Evolutionary conservation across 2,888 invertebrate genomes (phyloP), one percentile per base, ranked within the genome.

Genomic region (Eledone cirrhosa): DNA sequence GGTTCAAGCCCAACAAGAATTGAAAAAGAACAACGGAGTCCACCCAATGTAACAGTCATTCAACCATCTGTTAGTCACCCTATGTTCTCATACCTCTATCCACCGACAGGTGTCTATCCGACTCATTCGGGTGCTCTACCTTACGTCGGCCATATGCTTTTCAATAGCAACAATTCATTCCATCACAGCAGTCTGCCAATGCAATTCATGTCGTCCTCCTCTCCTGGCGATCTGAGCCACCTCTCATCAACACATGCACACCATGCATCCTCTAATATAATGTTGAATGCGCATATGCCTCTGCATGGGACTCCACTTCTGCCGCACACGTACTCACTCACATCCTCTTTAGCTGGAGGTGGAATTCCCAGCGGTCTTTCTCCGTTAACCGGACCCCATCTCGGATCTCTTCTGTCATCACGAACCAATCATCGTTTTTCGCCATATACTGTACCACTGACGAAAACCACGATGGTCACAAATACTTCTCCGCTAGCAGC

Each of bases 31-130:
- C 48, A 72, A 31, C 65, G 79, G 63, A 86, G 87, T 84, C 89
- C 90, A 33, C 97, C 97, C 29, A 97, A 97, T 92, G 97, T 97
- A 82, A 96, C 96, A 48, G 95, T 97, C 65, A 85, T 89, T 48
- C 97, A 97, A 77, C 97, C 97, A 65, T 87, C 89, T 7, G 97
- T 97, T 74, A 95, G 97, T 75, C 97, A 97, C 89, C 96, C 97
- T 11, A 93, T 95, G 89, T 92, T 97, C 89, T 97, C 97, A 85
- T 97, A 97, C 92, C 94, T 98, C 78, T 97, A 97, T 91, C 96
- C 85, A n/a, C 83, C 94, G 77, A 48, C 27, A 22, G 47, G 74
- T 2, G 47, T 74, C 41, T 29, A 33, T 92, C 95, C 91, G 16
- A 82, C 84, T 75, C 95, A 84, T 93, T 94, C 77, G 67, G 87